A percentile compares a stretch with the other conserved stretches of the same genome.
phyloP scores from a whole-genome alignment of 2,113 vertebrate genomes.

The Orycteropus afer region DNA sequence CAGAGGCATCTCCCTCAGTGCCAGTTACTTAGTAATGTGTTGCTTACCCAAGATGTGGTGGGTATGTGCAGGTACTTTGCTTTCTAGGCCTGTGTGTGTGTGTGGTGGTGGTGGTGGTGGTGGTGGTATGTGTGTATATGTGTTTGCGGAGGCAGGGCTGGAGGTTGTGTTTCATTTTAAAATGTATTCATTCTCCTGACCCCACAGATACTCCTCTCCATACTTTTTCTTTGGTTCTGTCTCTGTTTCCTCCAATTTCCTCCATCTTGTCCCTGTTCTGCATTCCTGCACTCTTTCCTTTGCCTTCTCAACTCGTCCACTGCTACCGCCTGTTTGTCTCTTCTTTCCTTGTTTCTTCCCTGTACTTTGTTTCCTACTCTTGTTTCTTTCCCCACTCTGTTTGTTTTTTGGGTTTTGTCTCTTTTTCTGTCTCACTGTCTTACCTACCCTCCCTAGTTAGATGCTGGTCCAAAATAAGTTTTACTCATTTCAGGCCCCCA shows the following conservation, averaged over 20 bases:
- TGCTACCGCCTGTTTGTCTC: neutral
- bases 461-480: conserved; percentile 18
- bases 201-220: neutral
- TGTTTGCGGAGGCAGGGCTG: neutral
- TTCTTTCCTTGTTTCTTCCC: neutral
- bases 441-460: conserved; percentile 16
- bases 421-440: neutral
- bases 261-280: neutral
- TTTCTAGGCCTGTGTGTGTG: conserved; percentile 26
- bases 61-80: conserved; percentile 31
- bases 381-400: neutral
- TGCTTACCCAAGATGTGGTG: conserved; percentile 30
- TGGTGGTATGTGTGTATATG: neutral
- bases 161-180: conserved; percentile 55
- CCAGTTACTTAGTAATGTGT: conserved; percentile 65
- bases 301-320: conserved; percentile 32
- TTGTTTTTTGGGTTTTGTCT: conserved; percentile 44
- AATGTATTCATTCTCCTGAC: neutral
- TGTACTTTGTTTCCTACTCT: neutral
- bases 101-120: neutral
- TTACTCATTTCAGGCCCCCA: conserved; percentile 18
- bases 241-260: neutral
- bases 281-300: neutral
- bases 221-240: neutral
- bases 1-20: conserved; percentile 61